Evolutionary conservation across 2,888 invertebrate species (phyloP).

Genomic region (Crossocerus cetratus): DNA sequence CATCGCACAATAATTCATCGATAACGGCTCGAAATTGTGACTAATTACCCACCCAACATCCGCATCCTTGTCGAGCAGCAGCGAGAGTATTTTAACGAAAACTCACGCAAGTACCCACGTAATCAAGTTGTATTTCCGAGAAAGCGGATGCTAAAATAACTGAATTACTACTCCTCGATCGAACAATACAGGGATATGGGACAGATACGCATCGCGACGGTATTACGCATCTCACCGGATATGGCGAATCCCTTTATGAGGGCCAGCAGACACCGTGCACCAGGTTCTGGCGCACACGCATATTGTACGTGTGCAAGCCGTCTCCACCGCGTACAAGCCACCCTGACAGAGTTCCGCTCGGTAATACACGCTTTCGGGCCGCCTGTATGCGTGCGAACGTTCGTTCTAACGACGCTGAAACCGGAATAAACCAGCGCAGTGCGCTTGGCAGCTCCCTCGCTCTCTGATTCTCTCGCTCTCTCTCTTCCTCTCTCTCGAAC

Average conservation of each 20-base stretch:
- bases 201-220: constrained; percentile 55
- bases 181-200: constrained; percentile 67
- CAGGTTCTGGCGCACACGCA: too few species aligned
- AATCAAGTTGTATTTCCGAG: constrained; percentile 14
- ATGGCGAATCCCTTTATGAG: constrained; percentile 49
- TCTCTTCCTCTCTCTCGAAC: constrained; percentile 3
- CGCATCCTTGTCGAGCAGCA: too few species aligned
- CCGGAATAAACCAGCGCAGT: constrained; percentile 45
- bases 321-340: constrained; percentile 32
- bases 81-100: too few species aligned
- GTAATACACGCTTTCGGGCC: constrained; percentile 21
- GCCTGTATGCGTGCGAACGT: constrained; percentile 35
- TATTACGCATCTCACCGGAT: constrained; percentile 42
- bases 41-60: too few species aligned
- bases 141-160: constrained; percentile 41
- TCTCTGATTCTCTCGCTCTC: constrained; percentile 12
- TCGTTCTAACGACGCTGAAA: constrained; percentile 50
- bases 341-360: constrained; percentile 4
- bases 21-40: too few species aligned
- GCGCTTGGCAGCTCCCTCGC: constrained; percentile 37
- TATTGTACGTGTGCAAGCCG: too few species aligned
- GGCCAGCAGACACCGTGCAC: constrained; percentile 16
- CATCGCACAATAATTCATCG: too few species aligned
- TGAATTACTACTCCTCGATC: constrained; percentile 62
- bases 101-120: background rate